These are phyloP conservation scores for Erythrocebus patas DNA, from an alignment of 2,113 vertebrate genomes.

Conservation along the genomic window DNA sequence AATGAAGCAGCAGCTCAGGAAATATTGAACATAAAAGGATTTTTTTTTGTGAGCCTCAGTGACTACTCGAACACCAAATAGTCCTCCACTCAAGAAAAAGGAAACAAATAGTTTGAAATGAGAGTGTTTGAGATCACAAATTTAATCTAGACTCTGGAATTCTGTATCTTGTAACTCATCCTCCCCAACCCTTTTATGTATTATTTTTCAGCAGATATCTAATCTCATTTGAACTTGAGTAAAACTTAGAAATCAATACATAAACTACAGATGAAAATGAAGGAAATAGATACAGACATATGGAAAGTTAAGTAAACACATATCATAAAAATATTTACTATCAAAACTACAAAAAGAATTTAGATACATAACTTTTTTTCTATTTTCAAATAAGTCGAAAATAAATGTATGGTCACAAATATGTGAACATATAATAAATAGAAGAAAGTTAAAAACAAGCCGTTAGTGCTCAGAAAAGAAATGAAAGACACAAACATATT, in stretches of 20 bases:
- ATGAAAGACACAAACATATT: background rate
- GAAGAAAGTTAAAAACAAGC: background rate
- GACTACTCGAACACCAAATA: background rate
- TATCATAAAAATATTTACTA: background rate
- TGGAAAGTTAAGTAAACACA: background rate
- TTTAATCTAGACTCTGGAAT: background rate
- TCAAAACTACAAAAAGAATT: background rate
- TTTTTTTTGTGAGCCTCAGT: background rate
- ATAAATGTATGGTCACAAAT: background rate
- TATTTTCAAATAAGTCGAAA: background rate
- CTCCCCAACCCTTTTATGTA: rapidly evolving
- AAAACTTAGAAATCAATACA: background rate
- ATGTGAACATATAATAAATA: background rate
- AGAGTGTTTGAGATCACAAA: background rate
- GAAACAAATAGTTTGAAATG: background rate
- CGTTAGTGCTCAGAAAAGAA: background rate
- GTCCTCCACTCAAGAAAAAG: background rate
- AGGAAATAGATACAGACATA: background rate
- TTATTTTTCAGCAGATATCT: background rate
- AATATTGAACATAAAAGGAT: too few relatives aligned
- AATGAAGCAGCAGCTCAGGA: too few relatives aligned
- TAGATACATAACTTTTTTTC: background rate
- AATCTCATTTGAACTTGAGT: background rate
- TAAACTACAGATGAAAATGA: background rate
- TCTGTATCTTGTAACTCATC: background rate